Conservation (phyloP, 2,888 invertebrate genomes). For the Leptura quadrifasciata region DNA sequence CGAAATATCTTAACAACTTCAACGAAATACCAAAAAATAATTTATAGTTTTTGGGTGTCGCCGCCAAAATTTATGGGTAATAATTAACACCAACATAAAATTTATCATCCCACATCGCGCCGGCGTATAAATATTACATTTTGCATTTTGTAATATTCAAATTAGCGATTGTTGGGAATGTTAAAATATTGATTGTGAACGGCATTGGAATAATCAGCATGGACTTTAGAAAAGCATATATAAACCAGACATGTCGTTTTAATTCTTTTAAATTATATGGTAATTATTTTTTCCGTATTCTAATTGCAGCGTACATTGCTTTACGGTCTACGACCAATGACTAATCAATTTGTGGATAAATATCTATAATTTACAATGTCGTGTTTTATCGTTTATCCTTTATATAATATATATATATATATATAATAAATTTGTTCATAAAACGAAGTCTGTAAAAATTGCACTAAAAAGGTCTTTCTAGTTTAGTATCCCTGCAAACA, state of each 20-base stretch:
- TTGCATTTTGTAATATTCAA: conserved; percentile 25
- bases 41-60: conserved; percentile 22
- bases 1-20: background rate
- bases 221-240: background rate
- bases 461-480: no score
- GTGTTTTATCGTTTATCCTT: no score
- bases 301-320: background rate
- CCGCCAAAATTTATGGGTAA: conserved; percentile 5
- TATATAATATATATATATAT: no score
- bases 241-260: background rate
- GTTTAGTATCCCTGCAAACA: no score
- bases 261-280: background rate
- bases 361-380: background rate
- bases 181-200: conserved; percentile 1
- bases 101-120: conserved; percentile 3
- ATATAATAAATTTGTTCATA: no score
- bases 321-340: background rate
- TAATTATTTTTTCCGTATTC: background rate
- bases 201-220: conserved; percentile 7
- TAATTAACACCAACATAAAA: conserved; percentile 10
- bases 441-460: no score
- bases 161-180: conserved; percentile 14
- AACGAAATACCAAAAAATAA: background rate
- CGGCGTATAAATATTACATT: conserved; percentile 11
- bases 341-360: background rate